These are phyloP conservation scores for Telenomus remus DNA, from an alignment of 1,140 invertebrate species.

Conservation along the genomic window DNA sequence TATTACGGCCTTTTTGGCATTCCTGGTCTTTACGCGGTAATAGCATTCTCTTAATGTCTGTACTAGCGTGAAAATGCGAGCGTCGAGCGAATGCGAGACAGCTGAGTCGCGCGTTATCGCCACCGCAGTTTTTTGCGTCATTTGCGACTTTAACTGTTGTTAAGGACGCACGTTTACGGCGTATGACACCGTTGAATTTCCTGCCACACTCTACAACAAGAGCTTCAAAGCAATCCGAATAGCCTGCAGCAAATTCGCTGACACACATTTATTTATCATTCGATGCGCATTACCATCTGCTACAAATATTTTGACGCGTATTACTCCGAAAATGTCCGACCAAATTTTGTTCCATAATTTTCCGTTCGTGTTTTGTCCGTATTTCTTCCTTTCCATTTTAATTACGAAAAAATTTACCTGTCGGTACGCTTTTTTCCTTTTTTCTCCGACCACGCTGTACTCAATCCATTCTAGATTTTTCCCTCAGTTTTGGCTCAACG, in stretches of 20 bases:
- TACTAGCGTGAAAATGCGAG: constrained; percentile 56
- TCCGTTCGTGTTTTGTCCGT: neutral
- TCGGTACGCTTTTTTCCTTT: neutral
- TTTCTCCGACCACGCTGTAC: neutral
- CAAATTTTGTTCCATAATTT: constrained; percentile 6
- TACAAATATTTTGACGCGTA: constrained; percentile 18
- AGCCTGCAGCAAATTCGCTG: constrained; percentile 35
- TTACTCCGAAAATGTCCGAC: constrained; percentile 26
- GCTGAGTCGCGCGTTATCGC: constrained; percentile 57
- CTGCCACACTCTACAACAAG: constrained; percentile 26
- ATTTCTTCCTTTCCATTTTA: constrained; percentile 4
- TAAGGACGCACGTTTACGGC: constrained; percentile 47
- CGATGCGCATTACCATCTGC: constrained; percentile 11
- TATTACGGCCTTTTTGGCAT: constrained; percentile 36
- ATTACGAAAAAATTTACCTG: constrained; percentile 10
- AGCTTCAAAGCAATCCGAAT: constrained; percentile 30
- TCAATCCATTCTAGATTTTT: too few relatives aligned
- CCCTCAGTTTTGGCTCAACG: too few relatives aligned
- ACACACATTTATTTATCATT: constrained; percentile 42
- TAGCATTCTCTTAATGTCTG: constrained; percentile 61
- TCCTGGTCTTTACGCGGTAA: constrained; percentile 37
- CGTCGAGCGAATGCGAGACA: constrained; percentile 39
- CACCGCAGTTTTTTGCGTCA: constrained; percentile 62
- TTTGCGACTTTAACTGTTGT: constrained; percentile 61
- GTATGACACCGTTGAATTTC: constrained; percentile 50